phyloP scores from a whole-genome alignment of 2,797 vertebrate genomes.

The Graptemys geographica region DNA sequence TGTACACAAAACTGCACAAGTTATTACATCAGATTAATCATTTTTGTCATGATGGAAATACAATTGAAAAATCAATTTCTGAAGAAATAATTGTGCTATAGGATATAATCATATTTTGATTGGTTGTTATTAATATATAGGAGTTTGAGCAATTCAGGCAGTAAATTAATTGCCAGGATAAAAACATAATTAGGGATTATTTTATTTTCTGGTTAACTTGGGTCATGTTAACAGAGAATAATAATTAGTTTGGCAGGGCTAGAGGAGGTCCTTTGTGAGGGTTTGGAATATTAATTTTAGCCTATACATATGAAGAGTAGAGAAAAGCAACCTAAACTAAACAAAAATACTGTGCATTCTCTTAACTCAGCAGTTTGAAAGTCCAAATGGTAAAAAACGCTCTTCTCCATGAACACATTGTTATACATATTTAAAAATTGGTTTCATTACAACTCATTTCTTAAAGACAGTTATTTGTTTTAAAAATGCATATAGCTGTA shows the following conservation, averaged over 20 bases:
- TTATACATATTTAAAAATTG: background rate
- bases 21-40: background rate
- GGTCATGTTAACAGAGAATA: background rate
- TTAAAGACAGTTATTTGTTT: background rate
- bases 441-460: background rate
- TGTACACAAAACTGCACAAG: background rate
- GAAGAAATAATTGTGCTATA: background rate
- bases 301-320: background rate
- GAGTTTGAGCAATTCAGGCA: background rate
- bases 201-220: background rate
- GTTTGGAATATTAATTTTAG: background rate
- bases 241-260: background rate
- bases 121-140: background rate
- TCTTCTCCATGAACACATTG: background rate
- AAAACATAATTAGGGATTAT: background rate
- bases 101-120: background rate
- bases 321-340: background rate
- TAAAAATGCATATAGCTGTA: background rate
- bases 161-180: background rate
- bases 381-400: background rate
- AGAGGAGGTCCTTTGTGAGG: background rate
- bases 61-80: background rate
- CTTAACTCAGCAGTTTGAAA: background rate
- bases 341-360: background rate
- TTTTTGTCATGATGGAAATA: background rate